Percentiles rank a stretch among this genome's conserved stretches.
phyloP scores from a whole-genome alignment of 2,888 invertebrate species.

The Patella depressa region DNA sequence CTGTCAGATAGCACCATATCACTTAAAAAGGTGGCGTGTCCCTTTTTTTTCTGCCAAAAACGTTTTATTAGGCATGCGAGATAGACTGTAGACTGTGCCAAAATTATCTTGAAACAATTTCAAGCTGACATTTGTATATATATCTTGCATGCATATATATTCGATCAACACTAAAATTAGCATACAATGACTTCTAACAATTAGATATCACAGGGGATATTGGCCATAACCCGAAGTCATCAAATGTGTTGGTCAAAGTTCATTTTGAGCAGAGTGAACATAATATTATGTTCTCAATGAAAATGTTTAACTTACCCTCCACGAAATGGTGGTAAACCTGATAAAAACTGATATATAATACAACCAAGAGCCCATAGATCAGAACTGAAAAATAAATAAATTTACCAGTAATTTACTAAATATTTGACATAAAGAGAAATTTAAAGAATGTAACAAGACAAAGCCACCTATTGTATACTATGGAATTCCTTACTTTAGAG shows the following conservation, averaged over 20 bases:
- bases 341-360: constrained; percentile 96
- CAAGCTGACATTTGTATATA: no score
- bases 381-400: constrained; percentile 73
- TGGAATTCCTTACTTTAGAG: no score
- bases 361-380: constrained; percentile 99
- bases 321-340: constrained; percentile 92
- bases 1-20: no score
- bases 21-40: no score
- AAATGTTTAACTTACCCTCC: constrained; percentile 74
- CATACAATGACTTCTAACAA: no score
- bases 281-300: not conserved
- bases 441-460: not conserved
- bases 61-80: no score
- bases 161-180: no score
- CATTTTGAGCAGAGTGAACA: not conserved
- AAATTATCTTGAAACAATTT: no score
- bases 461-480: not conserved
- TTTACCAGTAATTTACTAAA: not conserved
- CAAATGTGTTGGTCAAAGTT: not conserved
- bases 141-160: no score
- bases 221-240: not conserved
- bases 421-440: not conserved
- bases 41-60: no score
- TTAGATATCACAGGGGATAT: no score
- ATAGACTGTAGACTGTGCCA: no score